A percentile compares a stretch with the other conserved stretches of the same genome.
phyloP scores from a whole-genome alignment of 2,888 invertebrate genomes.

The Meloe dianella region DNA sequence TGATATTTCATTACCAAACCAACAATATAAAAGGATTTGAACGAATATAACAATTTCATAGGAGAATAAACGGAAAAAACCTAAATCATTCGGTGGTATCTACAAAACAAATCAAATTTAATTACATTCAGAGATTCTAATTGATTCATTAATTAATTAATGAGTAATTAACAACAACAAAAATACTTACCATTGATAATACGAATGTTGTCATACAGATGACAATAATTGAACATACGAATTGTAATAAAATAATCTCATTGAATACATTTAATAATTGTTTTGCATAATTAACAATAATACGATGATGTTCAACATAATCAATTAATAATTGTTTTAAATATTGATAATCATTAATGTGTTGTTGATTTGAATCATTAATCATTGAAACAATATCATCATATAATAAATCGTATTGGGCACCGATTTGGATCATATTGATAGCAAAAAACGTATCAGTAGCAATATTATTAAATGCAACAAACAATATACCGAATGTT shows the following conservation, averaged over 20 bases:
- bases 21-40: constrained; percentile 14
- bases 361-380: not conserved
- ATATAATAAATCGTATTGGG: constrained; percentile 24
- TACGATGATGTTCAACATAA: not conserved
- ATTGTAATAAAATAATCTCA: not conserved
- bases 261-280: not conserved
- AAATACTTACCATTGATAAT: not conserved
- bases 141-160: not conserved
- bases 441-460: constrained; percentile 24
- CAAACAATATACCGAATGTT: constrained; percentile 15
- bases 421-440: constrained; percentile 24
- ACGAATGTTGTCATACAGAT: constrained; percentile 1
- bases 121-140: too few relatives aligned
- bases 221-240: not conserved
- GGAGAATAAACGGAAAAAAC: not conserved
- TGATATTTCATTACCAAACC: constrained; percentile 23
- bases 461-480: constrained; percentile 19
- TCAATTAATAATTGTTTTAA: not conserved
- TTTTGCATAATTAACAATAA: not conserved
- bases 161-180: too few relatives aligned
- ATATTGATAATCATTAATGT: not conserved
- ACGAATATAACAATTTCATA: not conserved
- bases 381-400: constrained; percentile 15
- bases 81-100: constrained; percentile 12
- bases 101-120: constrained; percentile 1